Base-by-base conservation (phyloP, 2,113 vertebrate genomes). In the Forbesichthys papilliferus region DNA sequence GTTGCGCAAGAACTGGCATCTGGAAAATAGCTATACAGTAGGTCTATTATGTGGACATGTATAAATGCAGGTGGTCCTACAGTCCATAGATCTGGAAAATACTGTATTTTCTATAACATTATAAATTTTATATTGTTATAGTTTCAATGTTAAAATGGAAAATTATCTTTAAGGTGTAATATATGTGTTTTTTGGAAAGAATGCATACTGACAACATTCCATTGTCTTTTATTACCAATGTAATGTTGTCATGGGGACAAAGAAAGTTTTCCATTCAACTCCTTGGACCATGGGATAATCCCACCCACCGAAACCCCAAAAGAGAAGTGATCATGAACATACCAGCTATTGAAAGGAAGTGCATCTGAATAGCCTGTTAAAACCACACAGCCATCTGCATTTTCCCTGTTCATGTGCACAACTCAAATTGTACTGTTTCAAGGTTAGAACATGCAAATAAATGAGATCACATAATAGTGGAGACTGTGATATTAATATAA, bases 1-100 rank as follows among this genome's bases (percentile, higher is more conserved):
- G 61, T 86, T 87, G 71, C 67, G 66, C 77, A 88, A 89, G 66
- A 70, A 9, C 46, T 51, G 14, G 57, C 71, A 76, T 80, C 81
- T 87, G 87, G 64, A 61, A 76, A 86, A 84, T 65, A 70, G 65
- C 64, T 77, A 63, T 46, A 47, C 48, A 65, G 48, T 46, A 58
- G 53, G 48, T 52, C 49, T 56, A 16, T 18, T 46, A 48, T 54
- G 51, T 52, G 78, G 80, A 81, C 63, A 68, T 53, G 52, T 58
- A 48, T 36, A 12, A 64, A 75, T 68, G 47, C 70, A 66, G 70
- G 68, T 86, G 79, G 36, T 42, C 5, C 36, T 42, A 42, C 36
- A 27, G 27, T 27, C 27, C 27, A 42, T 42, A 42, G 5, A 42
- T 2, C 36, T 42, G 36, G 36, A 42, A 2, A 27, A 27, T 27